Evolutionary conservation across 2,113 vertebrate species (phyloP).

Genomic region (Phasianus colchicus): DNA sequence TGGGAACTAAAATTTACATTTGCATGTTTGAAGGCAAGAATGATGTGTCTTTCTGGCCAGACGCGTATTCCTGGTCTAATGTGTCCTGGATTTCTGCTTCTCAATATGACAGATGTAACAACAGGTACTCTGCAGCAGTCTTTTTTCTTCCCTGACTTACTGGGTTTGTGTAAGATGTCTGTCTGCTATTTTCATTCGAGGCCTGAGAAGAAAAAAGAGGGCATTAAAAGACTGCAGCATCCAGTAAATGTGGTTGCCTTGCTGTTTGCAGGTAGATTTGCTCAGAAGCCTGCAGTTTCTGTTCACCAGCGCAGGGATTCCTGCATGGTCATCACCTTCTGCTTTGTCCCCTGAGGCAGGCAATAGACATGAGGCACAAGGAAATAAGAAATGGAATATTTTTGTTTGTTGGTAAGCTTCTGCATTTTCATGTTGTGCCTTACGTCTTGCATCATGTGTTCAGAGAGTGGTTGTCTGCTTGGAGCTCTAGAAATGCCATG

Average conservation of each 20-base stretch:
- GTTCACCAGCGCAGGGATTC: neutral
- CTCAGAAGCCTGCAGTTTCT: neutral
- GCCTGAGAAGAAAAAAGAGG: neutral
- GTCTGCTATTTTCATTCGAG: neutral
- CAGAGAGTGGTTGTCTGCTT: neutral
- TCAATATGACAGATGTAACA: rapidly evolving
- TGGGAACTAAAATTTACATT: neutral
- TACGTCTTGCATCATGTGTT: neutral
- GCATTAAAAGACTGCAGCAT: neutral
- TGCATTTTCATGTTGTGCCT: too few species aligned
- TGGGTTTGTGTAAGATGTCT: neutral
- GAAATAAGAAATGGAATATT: neutral
- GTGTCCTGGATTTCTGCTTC: neutral
- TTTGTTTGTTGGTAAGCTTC: too few species aligned
- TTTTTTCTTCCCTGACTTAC: neutral
- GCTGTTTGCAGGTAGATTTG: neutral
- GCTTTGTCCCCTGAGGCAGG: neutral
- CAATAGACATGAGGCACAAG: neutral
- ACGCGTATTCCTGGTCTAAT: neutral
- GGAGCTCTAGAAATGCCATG: neutral
- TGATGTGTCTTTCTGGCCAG: neutral
- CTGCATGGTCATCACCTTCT: neutral
- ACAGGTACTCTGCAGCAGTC: neutral
- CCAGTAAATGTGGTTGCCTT: neutral
- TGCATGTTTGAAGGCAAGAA: neutral